A percentile compares a stretch with the other conserved stretches of the same genome.
Conservation (phyloP, 2,888 invertebrate genomes). For the Holacanthella duospinosa region DNA sequence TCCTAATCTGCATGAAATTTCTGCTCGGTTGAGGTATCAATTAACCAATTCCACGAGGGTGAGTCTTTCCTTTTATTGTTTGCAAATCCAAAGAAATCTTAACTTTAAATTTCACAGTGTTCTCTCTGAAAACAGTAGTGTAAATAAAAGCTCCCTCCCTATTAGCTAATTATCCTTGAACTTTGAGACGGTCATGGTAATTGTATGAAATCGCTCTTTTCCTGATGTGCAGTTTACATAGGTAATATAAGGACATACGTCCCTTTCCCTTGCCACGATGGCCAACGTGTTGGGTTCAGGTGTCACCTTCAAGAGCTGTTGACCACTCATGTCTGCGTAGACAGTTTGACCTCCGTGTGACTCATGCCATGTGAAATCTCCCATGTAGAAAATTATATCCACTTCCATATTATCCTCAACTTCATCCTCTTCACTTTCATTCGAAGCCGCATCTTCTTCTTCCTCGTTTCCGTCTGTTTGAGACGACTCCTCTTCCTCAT, state of each 20-base stretch:
- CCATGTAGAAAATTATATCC: neutral
- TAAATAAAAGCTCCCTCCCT: no score
- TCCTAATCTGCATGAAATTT: no score
- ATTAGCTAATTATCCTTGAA: no score
- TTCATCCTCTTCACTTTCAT: neutral
- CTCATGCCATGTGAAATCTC: constrained; percentile 26
- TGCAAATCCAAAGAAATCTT: no score
- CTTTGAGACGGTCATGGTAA: no score
- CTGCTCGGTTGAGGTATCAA: no score
- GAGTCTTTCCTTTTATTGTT: no score
- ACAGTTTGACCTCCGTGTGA: constrained; percentile 27
- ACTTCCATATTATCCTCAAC: neutral
- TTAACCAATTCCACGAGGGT: no score
- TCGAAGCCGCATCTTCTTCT: neutral
- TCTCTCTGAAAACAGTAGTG: no score
- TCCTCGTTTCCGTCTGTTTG: constrained; percentile 1
- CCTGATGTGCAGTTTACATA: constrained; percentile 35
- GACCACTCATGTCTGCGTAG: constrained; percentile 27
- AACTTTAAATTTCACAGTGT: no score
- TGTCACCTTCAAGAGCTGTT: constrained; percentile 30
- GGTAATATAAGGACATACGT: constrained; percentile 27
- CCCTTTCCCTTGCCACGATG: constrained; percentile 25
- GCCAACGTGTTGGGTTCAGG: constrained; percentile 33
- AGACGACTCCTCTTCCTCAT: constrained; percentile 7
- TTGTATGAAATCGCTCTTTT: no score